phyloP scores from a whole-genome alignment of 2,888 invertebrate species.

The Synanthedon tipuliformis region DNA sequence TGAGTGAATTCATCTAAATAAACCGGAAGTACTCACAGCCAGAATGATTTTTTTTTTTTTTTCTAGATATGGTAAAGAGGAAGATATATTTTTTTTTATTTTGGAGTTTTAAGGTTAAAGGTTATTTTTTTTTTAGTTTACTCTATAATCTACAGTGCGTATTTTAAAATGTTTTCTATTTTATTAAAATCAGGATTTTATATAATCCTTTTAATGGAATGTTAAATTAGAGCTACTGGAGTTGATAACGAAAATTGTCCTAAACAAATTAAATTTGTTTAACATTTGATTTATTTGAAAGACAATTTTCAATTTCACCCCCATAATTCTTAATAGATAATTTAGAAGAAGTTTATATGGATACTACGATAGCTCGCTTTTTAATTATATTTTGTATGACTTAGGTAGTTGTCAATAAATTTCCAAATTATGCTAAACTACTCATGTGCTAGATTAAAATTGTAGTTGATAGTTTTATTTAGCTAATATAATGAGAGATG shows the following conservation, averaged over 20 bases:
- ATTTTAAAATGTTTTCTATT: conserved; percentile 57
- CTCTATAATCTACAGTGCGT: conserved; percentile 65
- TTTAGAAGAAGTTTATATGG: conserved; percentile 63
- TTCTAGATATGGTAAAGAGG: conserved; percentile 61
- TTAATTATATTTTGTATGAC: conserved; percentile 42
- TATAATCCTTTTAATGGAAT: conserved; percentile 53
- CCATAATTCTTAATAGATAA: conserved; percentile 53
- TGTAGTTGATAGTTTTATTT: conserved; percentile 17
- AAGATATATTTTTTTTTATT: conserved; percentile 38
- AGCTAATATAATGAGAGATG: conserved; percentile 12
- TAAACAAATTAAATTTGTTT: conserved; percentile 7
- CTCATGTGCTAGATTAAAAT: conserved; percentile 50
- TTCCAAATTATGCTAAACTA: conserved; percentile 60
- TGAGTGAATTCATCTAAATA: conserved; percentile 43
- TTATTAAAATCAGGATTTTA: conserved; percentile 51
- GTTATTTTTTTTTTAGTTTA: conserved; percentile 43
- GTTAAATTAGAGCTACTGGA: conserved; percentile 51
- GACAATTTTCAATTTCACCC: conserved; percentile 23
- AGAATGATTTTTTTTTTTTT: conserved; percentile 63
- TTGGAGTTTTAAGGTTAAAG: conserved; percentile 34
- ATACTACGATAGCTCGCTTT: conserved; percentile 57
- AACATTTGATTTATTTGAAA: conserved; percentile 14
- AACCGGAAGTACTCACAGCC: conserved; percentile 63
- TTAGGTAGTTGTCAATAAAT: conserved; percentile 47
- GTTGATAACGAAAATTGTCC: conserved; percentile 21